Evolutionary conservation across 1,140 invertebrate genomes (phyloP).

Genomic region (Nasonia longicornis): DNA sequence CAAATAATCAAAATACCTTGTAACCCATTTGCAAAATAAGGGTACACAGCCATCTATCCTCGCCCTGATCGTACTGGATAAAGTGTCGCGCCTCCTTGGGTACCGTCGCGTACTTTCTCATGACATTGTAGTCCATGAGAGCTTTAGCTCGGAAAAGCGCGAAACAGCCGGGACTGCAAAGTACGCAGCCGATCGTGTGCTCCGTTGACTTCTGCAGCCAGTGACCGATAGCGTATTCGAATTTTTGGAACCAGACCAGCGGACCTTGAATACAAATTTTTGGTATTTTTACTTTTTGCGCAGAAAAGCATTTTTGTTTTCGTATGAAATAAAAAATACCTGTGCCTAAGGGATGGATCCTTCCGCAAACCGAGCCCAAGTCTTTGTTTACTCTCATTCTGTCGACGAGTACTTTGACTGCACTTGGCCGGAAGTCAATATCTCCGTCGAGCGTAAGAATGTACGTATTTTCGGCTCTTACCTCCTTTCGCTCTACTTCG

Average conservation of each 20-base stretch:
- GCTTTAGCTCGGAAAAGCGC: conserved; percentile 89
- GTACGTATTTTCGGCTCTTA: conserved; percentile 89
- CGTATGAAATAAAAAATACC: conserved; percentile 63
- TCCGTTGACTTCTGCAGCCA: conserved; percentile 97
- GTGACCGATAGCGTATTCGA: conserved; percentile 94
- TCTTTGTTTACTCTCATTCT: conserved; percentile 92
- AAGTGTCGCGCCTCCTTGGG: conserved; percentile 87
- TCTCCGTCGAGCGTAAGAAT: conserved; percentile 93
- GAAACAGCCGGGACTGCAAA: conserved; percentile 93
- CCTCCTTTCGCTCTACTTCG: conserved; percentile 77
- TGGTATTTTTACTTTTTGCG: too few relatives aligned
- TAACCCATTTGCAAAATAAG: conserved; percentile 88
- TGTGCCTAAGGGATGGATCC: conserved; percentile 91
- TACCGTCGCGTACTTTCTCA: conserved; percentile 86
- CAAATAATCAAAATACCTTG: conserved; percentile 69
- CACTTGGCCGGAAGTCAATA: conserved; percentile 90
- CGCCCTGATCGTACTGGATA: conserved; percentile 93
- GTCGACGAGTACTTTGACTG: conserved; percentile 88
- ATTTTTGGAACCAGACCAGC: conserved; percentile 95
- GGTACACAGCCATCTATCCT: conserved; percentile 90
- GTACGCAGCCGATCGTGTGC: conserved; percentile 89
- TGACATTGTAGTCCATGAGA: conserved; percentile 92
- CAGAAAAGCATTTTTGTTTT: too few relatives aligned
- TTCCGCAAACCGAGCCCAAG: conserved; percentile 90
- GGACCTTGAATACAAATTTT: conserved; percentile 71